These are phyloP conservation scores for Yoshiicerus persimilis DNA, from an alignment of 1,140 invertebrate genomes.

Conservation along the genomic window DNA sequence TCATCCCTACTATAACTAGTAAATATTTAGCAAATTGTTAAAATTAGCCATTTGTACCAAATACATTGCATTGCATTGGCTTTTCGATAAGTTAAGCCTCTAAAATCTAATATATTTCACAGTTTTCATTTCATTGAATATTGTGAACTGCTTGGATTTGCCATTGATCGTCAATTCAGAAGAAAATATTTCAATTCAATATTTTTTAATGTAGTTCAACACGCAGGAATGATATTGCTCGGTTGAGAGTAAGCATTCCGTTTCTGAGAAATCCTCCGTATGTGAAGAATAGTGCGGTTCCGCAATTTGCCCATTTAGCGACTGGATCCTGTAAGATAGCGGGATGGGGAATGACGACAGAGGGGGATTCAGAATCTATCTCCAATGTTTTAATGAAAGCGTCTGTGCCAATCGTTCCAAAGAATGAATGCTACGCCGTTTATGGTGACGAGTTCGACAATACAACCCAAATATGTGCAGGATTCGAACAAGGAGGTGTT, in stretches of 20 bases:
- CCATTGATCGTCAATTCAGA: neutral
- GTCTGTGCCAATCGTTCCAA: neutral
- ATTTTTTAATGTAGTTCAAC: neutral
- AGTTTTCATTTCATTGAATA: too few species aligned
- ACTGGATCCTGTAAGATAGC: neutral
- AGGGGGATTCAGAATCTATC: neutral
- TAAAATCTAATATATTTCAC: too few species aligned
- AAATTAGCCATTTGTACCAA: neutral
- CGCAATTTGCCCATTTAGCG: neutral
- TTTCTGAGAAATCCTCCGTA: neutral
- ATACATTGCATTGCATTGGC: neutral
- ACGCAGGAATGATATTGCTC: neutral
- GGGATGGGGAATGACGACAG: neutral
- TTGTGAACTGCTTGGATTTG: too few species aligned
- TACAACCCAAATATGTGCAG: neutral
- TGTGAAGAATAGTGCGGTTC: neutral
- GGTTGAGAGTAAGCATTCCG: neutral
- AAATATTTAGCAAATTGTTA: neutral
- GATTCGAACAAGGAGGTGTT: neutral
- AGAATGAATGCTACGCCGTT: neutral
- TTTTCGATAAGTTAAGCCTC: too few species aligned
- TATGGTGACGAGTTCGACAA: neutral
- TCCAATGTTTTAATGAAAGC: neutral
- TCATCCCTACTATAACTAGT: neutral
- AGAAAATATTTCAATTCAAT: neutral